Evolutionary conservation across 2,797 vertebrate genomes (phyloP).

Genomic region (Zenarchopterus dispar): DNA sequence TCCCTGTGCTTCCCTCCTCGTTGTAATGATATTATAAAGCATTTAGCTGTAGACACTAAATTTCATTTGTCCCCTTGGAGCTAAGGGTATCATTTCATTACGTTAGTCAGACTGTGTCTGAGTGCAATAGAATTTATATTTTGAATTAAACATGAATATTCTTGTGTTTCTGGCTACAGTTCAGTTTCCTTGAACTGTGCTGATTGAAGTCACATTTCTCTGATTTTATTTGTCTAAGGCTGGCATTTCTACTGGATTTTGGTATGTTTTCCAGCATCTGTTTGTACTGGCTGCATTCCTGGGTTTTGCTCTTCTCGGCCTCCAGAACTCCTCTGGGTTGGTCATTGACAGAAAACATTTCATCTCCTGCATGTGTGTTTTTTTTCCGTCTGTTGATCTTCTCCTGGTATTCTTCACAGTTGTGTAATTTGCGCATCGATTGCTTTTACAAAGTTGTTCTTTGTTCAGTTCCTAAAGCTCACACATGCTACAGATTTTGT

Average conservation of each 20-base stretch:
- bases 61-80: too few species aligned
- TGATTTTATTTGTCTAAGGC: slow-evolving; percentile 6
- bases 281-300: slow-evolving; percentile 43
- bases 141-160: neutral
- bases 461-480: neutral
- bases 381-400: slow-evolving; percentile 21
- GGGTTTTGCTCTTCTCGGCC: slow-evolving; percentile 5
- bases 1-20: neutral
- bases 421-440: neutral
- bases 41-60: neutral
- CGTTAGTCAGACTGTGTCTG: neutral
- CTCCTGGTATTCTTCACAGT: neutral
- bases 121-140: neutral
- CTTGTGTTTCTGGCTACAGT: neutral
- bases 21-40: neutral
- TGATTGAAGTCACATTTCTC: neutral
- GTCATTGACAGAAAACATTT: slow-evolving; percentile 18
- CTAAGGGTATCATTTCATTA: neutral
- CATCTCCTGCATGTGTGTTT: slow-evolving; percentile 1
- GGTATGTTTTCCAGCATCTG: slow-evolving; percentile 47
- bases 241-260: slow-evolving; percentile 16
- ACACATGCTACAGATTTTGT: too few species aligned
- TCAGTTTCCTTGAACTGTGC: neutral
- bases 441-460: neutral
- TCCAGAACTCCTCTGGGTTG: slow-evolving; percentile 26